Evolutionary conservation across 2,113 vertebrate genomes (phyloP).

Genomic region (Gadus macrocephalus): DNA sequence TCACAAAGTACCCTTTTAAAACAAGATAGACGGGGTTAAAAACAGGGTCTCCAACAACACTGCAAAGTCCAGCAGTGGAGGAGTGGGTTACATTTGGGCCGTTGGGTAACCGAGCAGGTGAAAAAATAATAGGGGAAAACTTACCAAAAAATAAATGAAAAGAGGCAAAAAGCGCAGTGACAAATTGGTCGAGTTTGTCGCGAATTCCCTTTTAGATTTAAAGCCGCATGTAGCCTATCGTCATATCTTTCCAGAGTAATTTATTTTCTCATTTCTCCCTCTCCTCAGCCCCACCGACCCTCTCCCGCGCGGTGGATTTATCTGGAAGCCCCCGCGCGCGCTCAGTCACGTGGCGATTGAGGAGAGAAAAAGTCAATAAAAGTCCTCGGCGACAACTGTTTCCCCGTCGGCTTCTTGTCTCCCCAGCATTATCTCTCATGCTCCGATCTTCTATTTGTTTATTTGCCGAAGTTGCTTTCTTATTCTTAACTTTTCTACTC

Average conservation of each 20-base stretch:
- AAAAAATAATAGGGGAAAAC: slow-evolving; percentile 65
- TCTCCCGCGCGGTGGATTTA: slow-evolving; percentile 72
- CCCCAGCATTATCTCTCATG: slow-evolving; percentile 69
- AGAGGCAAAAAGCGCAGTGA: slow-evolving; percentile 73
- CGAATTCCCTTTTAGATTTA: slow-evolving; percentile 84
- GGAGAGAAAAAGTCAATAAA: slow-evolving; percentile 72
- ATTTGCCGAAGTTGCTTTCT: slow-evolving; percentile 59
- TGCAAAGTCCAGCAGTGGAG: slow-evolving; percentile 49
- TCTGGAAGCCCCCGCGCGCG: slow-evolving; percentile 57
- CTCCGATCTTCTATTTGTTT: slow-evolving; percentile 73
- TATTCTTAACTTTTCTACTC: slow-evolving; percentile 42
- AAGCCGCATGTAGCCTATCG: slow-evolving; percentile 80
- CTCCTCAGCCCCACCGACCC: slow-evolving; percentile 51
- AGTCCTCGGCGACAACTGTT: slow-evolving; percentile 79
- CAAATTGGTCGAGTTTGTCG: slow-evolving; percentile 81
- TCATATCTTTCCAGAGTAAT: slow-evolving; percentile 88
- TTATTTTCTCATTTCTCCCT: slow-evolving; percentile 86
- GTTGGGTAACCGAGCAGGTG: slow-evolving; percentile 60
- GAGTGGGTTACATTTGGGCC: slow-evolving; percentile 70
- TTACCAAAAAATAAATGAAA: slow-evolving; percentile 64
- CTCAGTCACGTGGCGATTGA: slow-evolving; percentile 66
- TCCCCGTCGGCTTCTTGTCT: slow-evolving; percentile 72
- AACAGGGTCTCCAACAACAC: slow-evolving; percentile 30
- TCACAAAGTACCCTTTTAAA: too few relatives aligned
- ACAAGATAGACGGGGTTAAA: slow-evolving; percentile 13